A percentile compares a stretch with the other conserved stretches of the same genome.
Conservation (phyloP, 2,113 vertebrate species). For the Nymphicus hollandicus region DNA sequence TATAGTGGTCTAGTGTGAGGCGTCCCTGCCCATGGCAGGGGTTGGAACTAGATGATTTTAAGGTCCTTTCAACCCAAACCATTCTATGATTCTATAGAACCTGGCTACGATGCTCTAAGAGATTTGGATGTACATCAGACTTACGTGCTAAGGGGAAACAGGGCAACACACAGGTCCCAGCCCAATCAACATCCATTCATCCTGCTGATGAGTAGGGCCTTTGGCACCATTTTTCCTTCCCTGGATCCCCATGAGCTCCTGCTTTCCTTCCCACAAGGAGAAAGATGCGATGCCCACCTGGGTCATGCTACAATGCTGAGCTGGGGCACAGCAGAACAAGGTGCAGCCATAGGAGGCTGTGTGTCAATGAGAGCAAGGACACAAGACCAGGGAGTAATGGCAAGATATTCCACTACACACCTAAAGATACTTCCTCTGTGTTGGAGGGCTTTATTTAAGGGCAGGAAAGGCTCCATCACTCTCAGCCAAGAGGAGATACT, state of each 20-base stretch:
- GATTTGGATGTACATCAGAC: not conserved
- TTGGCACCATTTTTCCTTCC: not conserved
- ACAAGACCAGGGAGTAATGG: not conserved
- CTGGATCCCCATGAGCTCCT: fast-evolving
- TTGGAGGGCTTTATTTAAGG: not conserved
- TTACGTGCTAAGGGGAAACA: not conserved
- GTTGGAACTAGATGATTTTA: not conserved
- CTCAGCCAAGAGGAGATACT: not conserved
- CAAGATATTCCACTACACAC: not conserved
- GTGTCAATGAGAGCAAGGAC: not conserved
- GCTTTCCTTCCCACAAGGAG: not conserved
- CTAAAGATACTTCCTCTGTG: not conserved
- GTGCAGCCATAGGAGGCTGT: not conserved
- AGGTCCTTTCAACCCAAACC: not conserved
- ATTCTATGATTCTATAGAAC: not conserved
- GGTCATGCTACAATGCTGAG: not conserved
- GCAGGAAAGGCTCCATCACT: not conserved
- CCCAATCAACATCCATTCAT: not conserved
- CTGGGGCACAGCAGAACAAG: not conserved
- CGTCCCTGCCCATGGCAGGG: not conserved
- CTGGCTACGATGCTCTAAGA: not conserved
- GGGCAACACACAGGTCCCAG: not conserved
- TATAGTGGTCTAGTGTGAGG: not conserved
- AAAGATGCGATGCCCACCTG: not conserved
- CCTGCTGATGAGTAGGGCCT: not conserved